Conservation (phyloP, 2,113 vertebrate genomes). For the Ia io region DNA sequence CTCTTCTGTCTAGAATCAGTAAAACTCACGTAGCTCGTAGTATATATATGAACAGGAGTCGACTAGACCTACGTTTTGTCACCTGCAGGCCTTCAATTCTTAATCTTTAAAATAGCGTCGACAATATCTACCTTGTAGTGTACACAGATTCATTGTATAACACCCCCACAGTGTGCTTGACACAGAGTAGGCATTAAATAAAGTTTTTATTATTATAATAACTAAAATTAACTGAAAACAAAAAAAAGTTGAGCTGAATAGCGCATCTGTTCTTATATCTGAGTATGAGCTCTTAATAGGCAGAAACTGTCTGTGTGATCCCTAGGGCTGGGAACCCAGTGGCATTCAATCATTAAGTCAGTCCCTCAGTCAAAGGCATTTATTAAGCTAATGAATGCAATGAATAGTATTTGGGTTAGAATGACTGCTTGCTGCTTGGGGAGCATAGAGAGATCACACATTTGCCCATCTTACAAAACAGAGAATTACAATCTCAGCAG, state of each 20-base stretch:
- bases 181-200: not conserved
- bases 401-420: conserved; percentile 30
- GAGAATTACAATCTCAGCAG: not conserved
- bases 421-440: not conserved
- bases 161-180: not conserved
- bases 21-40: not conserved
- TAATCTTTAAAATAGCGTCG: not conserved
- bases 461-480: not conserved
- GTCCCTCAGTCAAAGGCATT: conserved; percentile 26
- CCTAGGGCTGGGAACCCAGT: not conserved
- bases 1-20: not conserved
- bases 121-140: not conserved
- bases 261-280: conserved; percentile 18
- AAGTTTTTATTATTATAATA: not conserved
- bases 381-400: conserved; percentile 51
- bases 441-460: not conserved
- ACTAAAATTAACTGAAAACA: conserved; percentile 35
- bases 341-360: conserved; percentile 45
- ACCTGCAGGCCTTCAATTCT: not conserved
- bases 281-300: not conserved
- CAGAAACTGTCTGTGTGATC: conserved; percentile 4
- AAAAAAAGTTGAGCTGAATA: conserved; percentile 1
- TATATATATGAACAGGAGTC: not conserved
- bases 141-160: not conserved
- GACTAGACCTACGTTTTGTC: not conserved